Base-by-base conservation (phyloP, 2,797 vertebrate species). In the Agapornis canus region DNA sequence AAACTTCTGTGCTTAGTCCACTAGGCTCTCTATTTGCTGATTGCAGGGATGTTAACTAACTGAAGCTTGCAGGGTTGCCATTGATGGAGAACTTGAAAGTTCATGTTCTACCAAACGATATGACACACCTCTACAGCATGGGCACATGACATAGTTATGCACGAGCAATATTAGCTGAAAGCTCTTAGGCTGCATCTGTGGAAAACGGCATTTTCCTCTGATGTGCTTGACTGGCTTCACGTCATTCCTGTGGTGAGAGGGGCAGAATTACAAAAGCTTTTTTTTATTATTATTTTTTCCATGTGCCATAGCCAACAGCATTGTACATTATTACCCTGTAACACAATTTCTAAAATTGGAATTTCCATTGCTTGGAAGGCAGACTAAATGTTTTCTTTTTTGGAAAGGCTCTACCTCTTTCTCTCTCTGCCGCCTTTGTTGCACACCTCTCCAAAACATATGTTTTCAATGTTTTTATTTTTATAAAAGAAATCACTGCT, bases 291-390 rank as follows among this genome's bases (percentile, higher is more conserved):
- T 15, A 16, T 25, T 57, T 82, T 94, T 95, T 95, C 89, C 91
- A 75, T 91, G 63, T 82, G 64, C 80, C 82, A 91, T 64, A 94
- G 92, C 95, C 96, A 96, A 94, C 91, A 91, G 76, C 68, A 66
- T 89, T 80, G 52, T 82, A n/a, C 3, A 0, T 54, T 94, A 31
- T 73, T 93, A 89, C 83, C 95, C 68, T 45, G 40, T 68, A 91
- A 78, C 79, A 89, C 69, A 76, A 61, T 88, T 87, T 96, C 94
- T 87, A 96, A 94, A 96, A 92, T 40, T 94, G 90, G 82, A 95
- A 94, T 94, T 95, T 96, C 81, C 73, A 95, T 69, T 93, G 92
- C 95, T 97, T 94, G 93, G 78, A 97, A 97, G 29, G 61, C 40
- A 90, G 57, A 83, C 63, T 71, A 35, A 89, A 94, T 81, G 17